Conservation (phyloP, 2,113 vertebrate genomes). For the Rhegmatorhina hoffmannsi region DNA sequence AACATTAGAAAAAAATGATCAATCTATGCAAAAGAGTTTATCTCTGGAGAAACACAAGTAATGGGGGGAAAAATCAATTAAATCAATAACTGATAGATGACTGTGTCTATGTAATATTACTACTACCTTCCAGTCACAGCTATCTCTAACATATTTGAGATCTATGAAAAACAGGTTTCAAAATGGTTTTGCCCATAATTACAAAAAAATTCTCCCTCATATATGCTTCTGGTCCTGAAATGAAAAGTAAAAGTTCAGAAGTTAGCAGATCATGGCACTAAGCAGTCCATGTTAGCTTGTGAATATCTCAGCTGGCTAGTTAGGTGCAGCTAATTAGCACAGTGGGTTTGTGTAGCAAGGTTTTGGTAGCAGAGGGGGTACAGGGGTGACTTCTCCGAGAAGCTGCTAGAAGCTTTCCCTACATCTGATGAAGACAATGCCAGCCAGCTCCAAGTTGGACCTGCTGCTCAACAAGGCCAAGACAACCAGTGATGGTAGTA, state of each 20-base stretch:
- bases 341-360: not conserved
- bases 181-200: not conserved
- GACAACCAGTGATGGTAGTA: fast-evolving
- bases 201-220: not conserved
- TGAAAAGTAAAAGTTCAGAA: not conserved
- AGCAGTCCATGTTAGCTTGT: not conserved
- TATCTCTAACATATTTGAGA: not conserved
- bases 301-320: not conserved
- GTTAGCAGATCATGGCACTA: not conserved
- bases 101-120: not conserved
- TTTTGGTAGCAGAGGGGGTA: not conserved
- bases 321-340: not conserved
- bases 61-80: not conserved
- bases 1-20: not conserved
- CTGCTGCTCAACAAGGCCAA: not conserved
- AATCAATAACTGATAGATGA: not conserved
- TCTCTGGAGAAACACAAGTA: not conserved
- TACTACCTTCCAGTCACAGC: not conserved
- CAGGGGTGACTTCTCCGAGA: not conserved
- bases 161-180: not conserved
- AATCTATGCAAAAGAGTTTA: not conserved
- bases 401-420: not conserved
- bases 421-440: not conserved
- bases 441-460: not conserved
- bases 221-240: not conserved